Percentiles rank a stretch among this genome's conserved stretches.
Conservation (phyloP, 2,113 vertebrate genomes). For the Osmerus eperlanus region DNA sequence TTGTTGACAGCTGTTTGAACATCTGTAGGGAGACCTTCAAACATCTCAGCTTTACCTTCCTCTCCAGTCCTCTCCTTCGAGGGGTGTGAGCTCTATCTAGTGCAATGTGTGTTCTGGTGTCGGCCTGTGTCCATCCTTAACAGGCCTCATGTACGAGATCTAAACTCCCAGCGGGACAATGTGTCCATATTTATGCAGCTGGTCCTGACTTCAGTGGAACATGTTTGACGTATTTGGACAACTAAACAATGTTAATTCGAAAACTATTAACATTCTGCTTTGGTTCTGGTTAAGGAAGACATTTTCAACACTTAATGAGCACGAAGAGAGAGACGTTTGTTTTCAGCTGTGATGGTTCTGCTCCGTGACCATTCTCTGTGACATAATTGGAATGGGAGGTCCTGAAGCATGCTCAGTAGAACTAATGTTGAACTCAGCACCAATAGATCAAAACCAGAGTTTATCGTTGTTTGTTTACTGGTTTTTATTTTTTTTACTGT, state of each 20-base stretch:
- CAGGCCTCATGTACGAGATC: slow-evolving; percentile 39
- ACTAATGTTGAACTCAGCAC: neutral
- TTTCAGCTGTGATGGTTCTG: slow-evolving; percentile 42
- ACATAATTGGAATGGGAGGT: slow-evolving; percentile 26
- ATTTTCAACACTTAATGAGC: slow-evolving; percentile 47
- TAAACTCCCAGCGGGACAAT: slow-evolving; percentile 62
- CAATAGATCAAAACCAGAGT: slow-evolving; percentile 10
- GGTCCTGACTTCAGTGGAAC: slow-evolving; percentile 38
- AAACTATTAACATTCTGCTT: slow-evolving; percentile 60
- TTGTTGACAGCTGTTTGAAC: neutral
- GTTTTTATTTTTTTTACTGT: slow-evolving; percentile 25
- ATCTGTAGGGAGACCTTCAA: neutral
- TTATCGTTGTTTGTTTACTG: slow-evolving; percentile 27
- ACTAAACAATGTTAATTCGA: slow-evolving; percentile 67
- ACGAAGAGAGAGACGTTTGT: slow-evolving; percentile 39
- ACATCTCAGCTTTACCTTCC: neutral
- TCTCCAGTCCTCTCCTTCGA: neutral
- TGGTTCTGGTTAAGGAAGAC: slow-evolving; percentile 50
- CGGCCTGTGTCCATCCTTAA: slow-evolving; percentile 31
- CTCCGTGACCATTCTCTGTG: slow-evolving; percentile 32
- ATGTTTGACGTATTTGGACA: slow-evolving; percentile 56
- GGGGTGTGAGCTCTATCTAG: neutral
- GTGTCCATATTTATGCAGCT: slow-evolving; percentile 63
- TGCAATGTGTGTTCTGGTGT: slow-evolving; percentile 21
- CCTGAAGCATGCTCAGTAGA: neutral